These are phyloP conservation scores for Erpetoichthys calabaricus DNA, from an alignment of 2,797 vertebrate species.

Conservation along the genomic window DNA sequence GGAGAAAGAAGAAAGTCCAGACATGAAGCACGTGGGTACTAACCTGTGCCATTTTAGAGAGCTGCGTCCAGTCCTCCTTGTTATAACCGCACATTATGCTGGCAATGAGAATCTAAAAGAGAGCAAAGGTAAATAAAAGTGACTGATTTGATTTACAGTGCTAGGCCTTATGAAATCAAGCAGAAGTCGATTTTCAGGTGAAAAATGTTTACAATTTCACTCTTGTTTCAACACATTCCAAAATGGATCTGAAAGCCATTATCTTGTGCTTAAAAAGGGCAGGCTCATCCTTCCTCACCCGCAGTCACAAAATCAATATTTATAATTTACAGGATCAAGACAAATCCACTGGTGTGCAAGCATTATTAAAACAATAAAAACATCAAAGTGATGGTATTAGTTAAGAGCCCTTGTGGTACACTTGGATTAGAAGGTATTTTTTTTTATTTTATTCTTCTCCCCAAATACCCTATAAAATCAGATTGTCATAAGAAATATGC, in stretches of 20 bases:
- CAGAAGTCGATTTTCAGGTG: conserved; percentile 15
- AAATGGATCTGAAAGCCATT: conserved; percentile 26
- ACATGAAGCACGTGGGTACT: conserved; percentile 7
- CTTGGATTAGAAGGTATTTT: conserved; percentile 34
- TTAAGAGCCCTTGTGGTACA: conserved; percentile 26
- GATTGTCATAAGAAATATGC: conserved; percentile 33
- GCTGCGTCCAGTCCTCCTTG: conserved; percentile 63
- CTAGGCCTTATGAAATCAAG: conserved; percentile 16
- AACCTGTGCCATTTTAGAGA: conserved; percentile 70
- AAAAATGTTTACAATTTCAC: conserved; percentile 20
- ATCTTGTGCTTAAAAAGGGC: conserved; percentile 22
- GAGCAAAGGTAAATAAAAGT: conserved; percentile 12
- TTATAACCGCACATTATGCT: conserved; percentile 73
- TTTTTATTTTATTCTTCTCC: conserved; percentile 11
- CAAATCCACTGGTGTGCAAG: conserved; percentile 37
- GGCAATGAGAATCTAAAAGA: conserved; percentile 59
- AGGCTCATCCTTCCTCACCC: conserved; percentile 15
- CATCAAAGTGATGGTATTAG: conserved; percentile 41
- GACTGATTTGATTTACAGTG: conserved; percentile 13
- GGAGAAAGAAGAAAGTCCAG: no score
- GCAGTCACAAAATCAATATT: conserved; percentile 52
- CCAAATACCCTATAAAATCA: conserved; percentile 29
- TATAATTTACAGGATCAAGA: conserved; percentile 56
- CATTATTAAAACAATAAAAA: conserved; percentile 62
- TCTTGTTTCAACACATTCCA: conserved; percentile 31